phyloP scores from a whole-genome alignment of 92 coral and sea anemone genomes.

The Parazoanthus darwini region DNA sequence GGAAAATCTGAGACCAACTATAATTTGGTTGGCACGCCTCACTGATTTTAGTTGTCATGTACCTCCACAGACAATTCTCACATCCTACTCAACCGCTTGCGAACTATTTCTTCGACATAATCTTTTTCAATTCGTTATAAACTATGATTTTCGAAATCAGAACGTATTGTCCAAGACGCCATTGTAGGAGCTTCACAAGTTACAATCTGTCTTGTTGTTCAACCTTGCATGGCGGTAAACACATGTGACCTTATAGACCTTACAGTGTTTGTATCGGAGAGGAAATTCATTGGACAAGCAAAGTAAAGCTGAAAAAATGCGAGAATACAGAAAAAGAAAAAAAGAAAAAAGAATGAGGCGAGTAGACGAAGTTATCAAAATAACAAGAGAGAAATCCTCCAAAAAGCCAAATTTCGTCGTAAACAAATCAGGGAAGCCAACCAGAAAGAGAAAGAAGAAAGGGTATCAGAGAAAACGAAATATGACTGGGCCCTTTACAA shows the following conservation, averaged over 20 bases:
- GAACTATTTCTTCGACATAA: no score
- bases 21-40: no score
- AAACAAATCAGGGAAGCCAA: not conserved
- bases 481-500: slow-evolving; percentile 14
- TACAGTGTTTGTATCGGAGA: slow-evolving; percentile 5
- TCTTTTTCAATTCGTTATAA: no score
- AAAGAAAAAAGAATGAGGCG: slow-evolving; percentile 1
- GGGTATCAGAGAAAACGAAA: not conserved
- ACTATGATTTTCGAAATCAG: no score
- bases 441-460: not conserved
- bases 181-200: no score
- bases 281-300: slow-evolving; percentile 15
- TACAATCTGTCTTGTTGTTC: no score
- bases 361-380: not conserved
- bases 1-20: no score
- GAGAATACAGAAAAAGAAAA: slow-evolving; percentile 22
- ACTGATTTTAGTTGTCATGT: no score
- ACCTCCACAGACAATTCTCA: no score
- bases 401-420: not conserved
- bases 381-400: not conserved
- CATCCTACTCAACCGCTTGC: no score
- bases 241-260: not conserved
- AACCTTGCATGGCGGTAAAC: no score
- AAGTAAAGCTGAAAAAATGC: slow-evolving; percentile 7
- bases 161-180: no score